Evolutionary conservation across 2,113 vertebrate genomes (phyloP).

Genomic region (Zeus faber): DNA sequence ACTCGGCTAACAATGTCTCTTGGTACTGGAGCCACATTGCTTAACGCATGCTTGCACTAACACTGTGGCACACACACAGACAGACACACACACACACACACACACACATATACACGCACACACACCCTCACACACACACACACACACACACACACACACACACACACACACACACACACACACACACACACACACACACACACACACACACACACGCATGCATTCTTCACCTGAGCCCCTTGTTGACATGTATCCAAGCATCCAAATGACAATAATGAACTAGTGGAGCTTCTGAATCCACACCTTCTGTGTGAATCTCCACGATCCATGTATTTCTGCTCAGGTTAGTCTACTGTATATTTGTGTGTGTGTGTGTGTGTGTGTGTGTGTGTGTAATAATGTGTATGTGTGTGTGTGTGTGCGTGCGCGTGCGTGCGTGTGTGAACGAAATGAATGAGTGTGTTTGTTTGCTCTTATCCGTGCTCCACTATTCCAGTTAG

Average conservation of each 20-base stretch:
- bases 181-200: neutral
- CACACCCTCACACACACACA: slow-evolving; percentile 1
- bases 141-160: slow-evolving; percentile 1
- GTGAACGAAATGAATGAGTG: slow-evolving; percentile 29
- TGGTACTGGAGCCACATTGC: slow-evolving; percentile 1
- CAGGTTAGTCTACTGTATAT: too few relatives aligned
- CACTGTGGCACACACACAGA: neutral
- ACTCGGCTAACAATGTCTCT: slow-evolving; percentile 3
- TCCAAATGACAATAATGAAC: too few relatives aligned
- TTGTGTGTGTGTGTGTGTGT: too few relatives aligned
- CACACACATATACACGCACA: neutral
- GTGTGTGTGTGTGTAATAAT: neutral
- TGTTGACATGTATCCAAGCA: too few relatives aligned
- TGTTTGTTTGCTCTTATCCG: slow-evolving; percentile 29
- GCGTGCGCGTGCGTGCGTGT: slow-evolving; percentile 30
- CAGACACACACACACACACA: neutral
- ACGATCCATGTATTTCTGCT: too few relatives aligned
- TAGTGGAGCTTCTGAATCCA: too few relatives aligned
- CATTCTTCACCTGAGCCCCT: too few relatives aligned
- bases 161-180: neutral
- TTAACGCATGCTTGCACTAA: slow-evolving; percentile 15
- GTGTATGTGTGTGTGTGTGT: neutral
- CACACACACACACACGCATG: neutral
- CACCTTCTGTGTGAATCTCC: too few relatives aligned
- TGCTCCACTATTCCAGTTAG: slow-evolving; percentile 26